These are phyloP conservation scores for Puma concolor DNA, from an alignment of 2,113 vertebrate species.

Conservation along the genomic window DNA sequence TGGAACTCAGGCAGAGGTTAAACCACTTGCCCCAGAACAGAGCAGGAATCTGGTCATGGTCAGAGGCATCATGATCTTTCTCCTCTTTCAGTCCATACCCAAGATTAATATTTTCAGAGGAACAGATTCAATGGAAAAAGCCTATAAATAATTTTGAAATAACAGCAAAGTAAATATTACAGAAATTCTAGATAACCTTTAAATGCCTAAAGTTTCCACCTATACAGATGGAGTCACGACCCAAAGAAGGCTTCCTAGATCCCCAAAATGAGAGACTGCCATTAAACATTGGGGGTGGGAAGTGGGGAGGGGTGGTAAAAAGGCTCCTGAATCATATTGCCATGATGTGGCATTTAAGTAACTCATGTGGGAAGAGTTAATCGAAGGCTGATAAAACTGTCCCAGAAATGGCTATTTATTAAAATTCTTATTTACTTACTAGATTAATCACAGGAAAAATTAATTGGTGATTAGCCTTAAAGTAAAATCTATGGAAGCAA, in stretches of 20 bases:
- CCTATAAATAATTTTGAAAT: conserved; percentile 22
- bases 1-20: neutral
- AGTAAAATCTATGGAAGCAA: conserved; percentile 21
- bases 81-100: neutral
- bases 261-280: neutral
- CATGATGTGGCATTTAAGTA: neutral
- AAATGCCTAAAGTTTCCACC: neutral
- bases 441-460: conserved; percentile 18
- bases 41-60: neutral
- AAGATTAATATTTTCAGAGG: neutral
- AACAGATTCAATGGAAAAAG: neutral
- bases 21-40: neutral
- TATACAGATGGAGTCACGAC: neutral
- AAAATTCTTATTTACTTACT: conserved; percentile 37
- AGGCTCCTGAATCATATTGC: neutral
- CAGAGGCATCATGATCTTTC: neutral
- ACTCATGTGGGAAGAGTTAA: neutral
- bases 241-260: neutral
- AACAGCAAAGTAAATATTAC: neutral
- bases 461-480: conserved; percentile 27
- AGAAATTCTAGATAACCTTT: conserved; percentile 9
- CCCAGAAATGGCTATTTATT: neutral
- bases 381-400: neutral
- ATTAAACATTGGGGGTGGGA: neutral
- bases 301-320: neutral